A percentile compares a stretch with the other conserved stretches of the same genome.
These are phyloP conservation scores for Silvanus unidentatus DNA, from an alignment of 2,888 invertebrate species.

Conservation along the genomic window DNA sequence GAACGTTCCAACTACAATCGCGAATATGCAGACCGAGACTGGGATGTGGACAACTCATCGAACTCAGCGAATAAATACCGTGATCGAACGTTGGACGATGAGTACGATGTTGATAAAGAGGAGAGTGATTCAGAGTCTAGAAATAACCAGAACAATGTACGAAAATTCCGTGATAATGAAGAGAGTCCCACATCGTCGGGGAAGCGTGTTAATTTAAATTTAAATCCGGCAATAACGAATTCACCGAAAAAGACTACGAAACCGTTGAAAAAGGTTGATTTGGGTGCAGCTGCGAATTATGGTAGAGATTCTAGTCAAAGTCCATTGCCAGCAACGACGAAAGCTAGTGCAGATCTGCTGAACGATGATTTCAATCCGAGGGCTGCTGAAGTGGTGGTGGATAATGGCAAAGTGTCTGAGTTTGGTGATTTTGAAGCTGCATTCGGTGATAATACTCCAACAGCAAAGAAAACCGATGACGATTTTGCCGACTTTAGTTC, in stretches of 20 bases:
- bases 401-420: slow-evolving; percentile 44
- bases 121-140: slow-evolving; percentile 62
- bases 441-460: slow-evolving; percentile 48
- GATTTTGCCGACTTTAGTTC: slow-evolving; percentile 79
- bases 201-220: slow-evolving; percentile 48
- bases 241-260: slow-evolving; percentile 44
- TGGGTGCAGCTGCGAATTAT: slow-evolving; percentile 65
- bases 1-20: slow-evolving; percentile 18
- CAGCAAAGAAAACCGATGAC: slow-evolving; percentile 44
- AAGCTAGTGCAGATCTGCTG: slow-evolving; percentile 44
- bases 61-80: slow-evolving; percentile 25
- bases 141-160: slow-evolving; percentile 34
- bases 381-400: slow-evolving; percentile 39
- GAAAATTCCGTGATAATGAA: slow-evolving; percentile 34
- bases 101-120: slow-evolving; percentile 61
- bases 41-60: slow-evolving; percentile 32
- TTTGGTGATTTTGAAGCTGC: slow-evolving; percentile 77
- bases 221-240: slow-evolving; percentile 41
- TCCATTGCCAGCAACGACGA: slow-evolving; percentile 30
- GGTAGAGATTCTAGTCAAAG: slow-evolving; percentile 49
- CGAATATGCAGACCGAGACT: slow-evolving; percentile 38
- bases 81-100: slow-evolving; percentile 48
- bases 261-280: slow-evolving; percentile 54
- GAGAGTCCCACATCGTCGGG: slow-evolving; percentile 24
- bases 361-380: slow-evolving; percentile 61